phyloP scores from a whole-genome alignment of 2,888 invertebrate species.

The Athripsodes cinereus region DNA sequence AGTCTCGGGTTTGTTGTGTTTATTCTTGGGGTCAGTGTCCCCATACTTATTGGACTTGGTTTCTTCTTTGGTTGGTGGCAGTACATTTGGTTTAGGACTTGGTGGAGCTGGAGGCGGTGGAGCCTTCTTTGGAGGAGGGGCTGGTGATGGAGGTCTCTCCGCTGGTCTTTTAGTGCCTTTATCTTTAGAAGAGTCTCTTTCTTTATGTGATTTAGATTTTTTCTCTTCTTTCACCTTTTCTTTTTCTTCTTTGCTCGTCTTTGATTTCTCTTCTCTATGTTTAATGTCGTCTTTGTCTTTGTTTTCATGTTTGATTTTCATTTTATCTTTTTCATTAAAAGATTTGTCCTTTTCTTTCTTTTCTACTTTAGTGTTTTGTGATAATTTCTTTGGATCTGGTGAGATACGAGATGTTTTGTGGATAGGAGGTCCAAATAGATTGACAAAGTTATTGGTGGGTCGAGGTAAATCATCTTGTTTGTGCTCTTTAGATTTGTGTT shows the following conservation, averaged over 20 bases:
- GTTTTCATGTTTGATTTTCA: slow-evolving; percentile 44
- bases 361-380: slow-evolving; percentile 40
- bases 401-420: slow-evolving; percentile 66
- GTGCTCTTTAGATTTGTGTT: slow-evolving; percentile 54
- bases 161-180: slow-evolving; percentile 47
- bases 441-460: slow-evolving; percentile 62
- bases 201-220: slow-evolving; percentile 51
- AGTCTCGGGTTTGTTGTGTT: slow-evolving; percentile 17
- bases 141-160: slow-evolving; percentile 43
- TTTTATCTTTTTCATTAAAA: slow-evolving; percentile 38
- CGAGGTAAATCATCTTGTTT: slow-evolving; percentile 52
- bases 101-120: slow-evolving; percentile 37
- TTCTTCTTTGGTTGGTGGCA: slow-evolving; percentile 22
- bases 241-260: slow-evolving; percentile 44
- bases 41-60: slow-evolving; percentile 20
- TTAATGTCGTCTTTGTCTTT: slow-evolving; percentile 38
- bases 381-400: slow-evolving; percentile 34
- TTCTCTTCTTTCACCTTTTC: slow-evolving; percentile 46
- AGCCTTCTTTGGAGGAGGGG: slow-evolving; percentile 38
- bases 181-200: slow-evolving; percentile 51
- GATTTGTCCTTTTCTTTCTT: slow-evolving; percentile 54
- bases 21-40: slow-evolving; percentile 23
- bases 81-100: slow-evolving; percentile 34
- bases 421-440: slow-evolving; percentile 78
- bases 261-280: slow-evolving; percentile 37